Evolutionary conservation across 2,113 vertebrate genomes (phyloP).

Genomic region (Cyprinodon tularosa): DNA sequence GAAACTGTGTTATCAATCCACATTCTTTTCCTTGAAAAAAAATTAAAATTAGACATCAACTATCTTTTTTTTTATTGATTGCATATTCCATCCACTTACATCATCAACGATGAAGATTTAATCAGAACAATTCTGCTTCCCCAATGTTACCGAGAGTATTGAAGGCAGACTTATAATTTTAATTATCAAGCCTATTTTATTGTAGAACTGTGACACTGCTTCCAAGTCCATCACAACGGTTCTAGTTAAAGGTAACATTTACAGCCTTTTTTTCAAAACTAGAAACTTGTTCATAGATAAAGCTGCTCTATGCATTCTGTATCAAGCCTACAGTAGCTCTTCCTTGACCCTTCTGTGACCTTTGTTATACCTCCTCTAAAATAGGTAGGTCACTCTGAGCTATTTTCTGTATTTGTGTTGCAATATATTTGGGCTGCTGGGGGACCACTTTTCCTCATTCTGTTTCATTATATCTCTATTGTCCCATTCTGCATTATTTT

Average conservation of each 20-base stretch:
- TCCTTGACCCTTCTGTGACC: neutral
- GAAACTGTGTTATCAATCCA: no score
- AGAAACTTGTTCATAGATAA: neutral
- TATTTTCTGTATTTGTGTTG: no score
- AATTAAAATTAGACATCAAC: neutral
- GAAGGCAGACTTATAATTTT: neutral
- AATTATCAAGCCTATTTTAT: neutral
- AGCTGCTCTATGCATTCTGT: neutral
- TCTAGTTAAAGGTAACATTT: neutral
- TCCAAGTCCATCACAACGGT: neutral
- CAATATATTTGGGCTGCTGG: no score
- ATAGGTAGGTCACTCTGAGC: no score
- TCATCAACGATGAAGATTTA: neutral
- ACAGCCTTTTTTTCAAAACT: neutral
- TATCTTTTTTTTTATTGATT: neutral
- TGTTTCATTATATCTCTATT: no score
- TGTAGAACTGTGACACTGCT: neutral
- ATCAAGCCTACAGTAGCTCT: no score
- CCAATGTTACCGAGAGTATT: neutral
- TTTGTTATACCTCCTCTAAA: no score
- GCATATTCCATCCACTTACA: neutral
- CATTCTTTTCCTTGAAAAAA: no score
- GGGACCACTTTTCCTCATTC: no score
- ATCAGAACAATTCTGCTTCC: neutral
- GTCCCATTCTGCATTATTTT: no score